Evolutionary conservation across 2,888 invertebrate genomes (phyloP).

Genomic region (Dascillus cervinus): DNA sequence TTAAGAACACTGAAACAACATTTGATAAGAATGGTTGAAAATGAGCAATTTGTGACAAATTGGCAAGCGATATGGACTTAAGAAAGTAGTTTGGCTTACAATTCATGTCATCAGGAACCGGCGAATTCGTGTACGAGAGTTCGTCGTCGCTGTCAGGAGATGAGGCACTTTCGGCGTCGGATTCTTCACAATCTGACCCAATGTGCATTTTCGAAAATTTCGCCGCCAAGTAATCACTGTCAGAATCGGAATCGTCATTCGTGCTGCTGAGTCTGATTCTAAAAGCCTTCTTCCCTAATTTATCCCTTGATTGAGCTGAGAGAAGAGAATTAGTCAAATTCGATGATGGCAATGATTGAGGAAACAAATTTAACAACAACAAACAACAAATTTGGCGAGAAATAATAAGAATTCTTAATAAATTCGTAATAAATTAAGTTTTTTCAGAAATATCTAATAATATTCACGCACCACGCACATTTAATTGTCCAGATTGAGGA

Average conservation of each 20-base stretch:
- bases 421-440: no score
- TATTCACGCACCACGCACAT: no score
- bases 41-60: background rate
- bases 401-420: no score
- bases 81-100: constrained; percentile 44
- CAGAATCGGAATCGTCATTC: constrained; percentile 35
- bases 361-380: no score
- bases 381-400: no score
- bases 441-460: no score
- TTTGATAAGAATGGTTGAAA: no score
- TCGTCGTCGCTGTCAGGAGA: constrained; percentile 50
- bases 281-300: constrained; percentile 35
- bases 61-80: background rate
- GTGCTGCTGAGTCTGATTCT: constrained; percentile 28
- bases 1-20: constrained; percentile 65
- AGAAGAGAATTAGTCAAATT: no score
- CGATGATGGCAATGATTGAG: no score
- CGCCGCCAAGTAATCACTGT: constrained; percentile 39
- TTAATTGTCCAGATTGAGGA: no score
- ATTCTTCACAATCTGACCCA: constrained; percentile 19
- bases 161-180: constrained; percentile 18
- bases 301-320: constrained; percentile 26
- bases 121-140: constrained; percentile 52
- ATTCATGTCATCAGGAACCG: constrained; percentile 71
- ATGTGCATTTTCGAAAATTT: constrained; percentile 30